Base-by-base conservation (phyloP, 2,113 vertebrate genomes). In the Plecturocebus donacophilus region DNA sequence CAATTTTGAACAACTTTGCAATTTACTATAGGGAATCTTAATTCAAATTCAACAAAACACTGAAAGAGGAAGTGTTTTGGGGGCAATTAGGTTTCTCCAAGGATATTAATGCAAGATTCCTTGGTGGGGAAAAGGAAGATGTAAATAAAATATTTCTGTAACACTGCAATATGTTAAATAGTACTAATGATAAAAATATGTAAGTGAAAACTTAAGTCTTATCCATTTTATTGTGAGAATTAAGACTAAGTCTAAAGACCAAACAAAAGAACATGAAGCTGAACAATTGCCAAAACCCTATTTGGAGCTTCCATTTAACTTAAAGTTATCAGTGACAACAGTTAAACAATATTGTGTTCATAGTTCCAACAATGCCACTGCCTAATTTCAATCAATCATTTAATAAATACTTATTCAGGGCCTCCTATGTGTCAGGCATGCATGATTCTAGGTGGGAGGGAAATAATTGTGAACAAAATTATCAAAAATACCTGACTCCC, bases 41-140 rank as follows among this genome's bases (percentile, higher is more conserved):
- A 98, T 99, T 98, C 97, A 98, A 97, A 98, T 98, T 98, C 98
- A 98, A 98, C 97, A 98, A 98, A 98, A 98, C 80, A 98, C 94
- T 98, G 95, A 97, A 98, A 98, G 96, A 98, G 95, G 80, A 95
- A 98, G 86, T 98, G 95, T 94, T 98, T 91, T 98, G 95, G 97
- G 98, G 96, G 77, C 96, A 97, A 95, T 98, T 98, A 98, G 56
- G 1, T 92, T 98, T 86, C 98, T 98, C 98, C 94, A 93, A 98
- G 98, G 98, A 97, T 73, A 96, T 97, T 79, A 97, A 54, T 89
- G 92, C 86, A 93, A 98, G 97, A 97, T 87, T 92, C 94, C 97
- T 95, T 86, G 42, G 87, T 96, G 97, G 61, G 73, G 66, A 96
- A 76, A 97, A 97, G 73, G 52, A 98, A 98, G 91, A 97, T 97